These are phyloP conservation scores for Meteorus cinctellus DNA, from an alignment of 2,888 invertebrate genomes.

Conservation along the genomic window DNA sequence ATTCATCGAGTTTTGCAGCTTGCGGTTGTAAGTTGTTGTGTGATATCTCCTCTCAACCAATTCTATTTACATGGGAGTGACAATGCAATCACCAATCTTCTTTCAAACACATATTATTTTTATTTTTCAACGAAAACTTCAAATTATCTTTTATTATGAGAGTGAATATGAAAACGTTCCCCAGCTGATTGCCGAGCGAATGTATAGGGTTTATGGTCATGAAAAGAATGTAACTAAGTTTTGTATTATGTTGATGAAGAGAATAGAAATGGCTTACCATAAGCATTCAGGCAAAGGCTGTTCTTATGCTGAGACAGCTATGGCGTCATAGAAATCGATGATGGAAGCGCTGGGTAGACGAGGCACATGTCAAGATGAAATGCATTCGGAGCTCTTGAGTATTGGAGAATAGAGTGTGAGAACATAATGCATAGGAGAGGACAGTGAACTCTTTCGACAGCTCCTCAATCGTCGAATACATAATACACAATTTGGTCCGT, in stretches of 20 bases:
- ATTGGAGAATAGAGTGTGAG: conserved; percentile 41
- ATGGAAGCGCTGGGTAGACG: conserved; percentile 49
- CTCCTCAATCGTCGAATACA: conserved; percentile 51
- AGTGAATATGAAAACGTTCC: neutral
- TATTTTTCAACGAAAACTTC: neutral
- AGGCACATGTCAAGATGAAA: conserved; percentile 40
- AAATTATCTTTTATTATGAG: neutral
- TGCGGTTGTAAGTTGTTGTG: no score
- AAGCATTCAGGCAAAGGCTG: neutral
- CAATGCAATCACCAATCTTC: no score
- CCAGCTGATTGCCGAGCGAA: neutral
- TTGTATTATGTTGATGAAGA: conserved; percentile 7
- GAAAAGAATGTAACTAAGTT: conserved; percentile 9
- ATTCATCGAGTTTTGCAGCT: neutral
- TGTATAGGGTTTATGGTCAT: neutral
- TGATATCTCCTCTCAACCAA: no score
- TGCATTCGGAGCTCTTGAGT: conserved; percentile 46
- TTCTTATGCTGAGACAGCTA: conserved; percentile 35
- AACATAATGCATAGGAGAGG: conserved; percentile 43
- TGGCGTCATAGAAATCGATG: conserved; percentile 54
- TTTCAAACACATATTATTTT: neutral
- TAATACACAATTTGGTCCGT: conserved; percentile 40
- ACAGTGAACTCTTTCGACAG: conserved; percentile 44
- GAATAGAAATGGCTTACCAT: conserved; percentile 14
- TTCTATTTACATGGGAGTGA: no score